Evolutionary conservation across 2,888 invertebrate genomes (phyloP).

Genomic region (Conomelus anceps): DNA sequence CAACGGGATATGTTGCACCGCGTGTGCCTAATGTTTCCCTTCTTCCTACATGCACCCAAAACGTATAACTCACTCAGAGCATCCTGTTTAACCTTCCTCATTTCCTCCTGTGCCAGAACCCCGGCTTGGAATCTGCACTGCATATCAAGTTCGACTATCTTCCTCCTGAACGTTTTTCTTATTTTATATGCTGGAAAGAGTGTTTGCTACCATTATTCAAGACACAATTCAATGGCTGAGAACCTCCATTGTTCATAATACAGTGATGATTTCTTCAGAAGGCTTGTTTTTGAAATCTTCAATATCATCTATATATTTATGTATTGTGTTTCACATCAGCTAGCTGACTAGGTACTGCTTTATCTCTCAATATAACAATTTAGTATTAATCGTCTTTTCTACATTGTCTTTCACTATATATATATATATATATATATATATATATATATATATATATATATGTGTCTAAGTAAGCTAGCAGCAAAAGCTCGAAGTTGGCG

Average conservation of each 20-base stretch:
- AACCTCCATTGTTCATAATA: background rate
- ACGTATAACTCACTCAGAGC: background rate
- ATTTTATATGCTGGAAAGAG: background rate
- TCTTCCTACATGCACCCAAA: background rate
- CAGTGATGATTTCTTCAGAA: background rate
- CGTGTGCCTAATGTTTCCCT: slow-evolving; percentile 10
- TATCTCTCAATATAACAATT: too few relatives aligned
- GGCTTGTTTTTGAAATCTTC: background rate
- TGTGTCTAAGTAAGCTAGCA: too few relatives aligned
- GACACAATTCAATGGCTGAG: background rate
- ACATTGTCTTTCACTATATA: too few relatives aligned
- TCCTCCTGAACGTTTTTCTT: background rate
- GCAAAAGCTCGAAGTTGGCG: too few relatives aligned
- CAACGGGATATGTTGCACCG: background rate
- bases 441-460: too few relatives aligned
- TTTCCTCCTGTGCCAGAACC: background rate
- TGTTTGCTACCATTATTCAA: background rate
- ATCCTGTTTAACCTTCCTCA: background rate
- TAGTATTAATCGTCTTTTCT: too few relatives aligned
- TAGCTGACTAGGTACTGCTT: too few relatives aligned
- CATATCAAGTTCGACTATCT: background rate
- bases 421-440: too few relatives aligned
- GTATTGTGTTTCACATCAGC: too few relatives aligned
- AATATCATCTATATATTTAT: too few relatives aligned
- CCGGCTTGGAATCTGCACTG: background rate